These are phyloP conservation scores for Eleutherodactylus coqui DNA, from an alignment of 2,797 vertebrate genomes.

Conservation along the genomic window DNA sequence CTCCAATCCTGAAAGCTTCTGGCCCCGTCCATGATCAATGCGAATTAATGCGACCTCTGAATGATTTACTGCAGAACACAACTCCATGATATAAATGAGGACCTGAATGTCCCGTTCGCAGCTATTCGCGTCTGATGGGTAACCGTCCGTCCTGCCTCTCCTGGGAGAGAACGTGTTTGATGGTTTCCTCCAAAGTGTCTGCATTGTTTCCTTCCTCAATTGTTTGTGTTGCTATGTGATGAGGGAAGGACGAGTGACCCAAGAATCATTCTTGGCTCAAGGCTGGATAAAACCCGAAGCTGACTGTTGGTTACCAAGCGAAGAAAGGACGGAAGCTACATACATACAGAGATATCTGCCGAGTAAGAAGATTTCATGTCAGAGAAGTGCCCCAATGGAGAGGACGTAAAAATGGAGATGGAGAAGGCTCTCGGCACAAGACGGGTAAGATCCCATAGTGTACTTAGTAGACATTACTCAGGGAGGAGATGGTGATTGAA, in stretches of 20 bases:
- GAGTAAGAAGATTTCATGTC: not conserved
- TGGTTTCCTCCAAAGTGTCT: not conserved
- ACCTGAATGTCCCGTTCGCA: not conserved
- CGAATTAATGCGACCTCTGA: no score
- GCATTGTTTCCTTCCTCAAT: conserved; percentile 16
- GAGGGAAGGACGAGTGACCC: conserved; percentile 18
- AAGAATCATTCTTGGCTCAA: conserved; percentile 29
- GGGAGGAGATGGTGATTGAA: not conserved
- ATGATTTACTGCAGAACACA: not conserved
- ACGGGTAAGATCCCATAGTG: not conserved
- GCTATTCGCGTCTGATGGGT: not conserved
- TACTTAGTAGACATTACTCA: not conserved
- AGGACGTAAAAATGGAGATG: not conserved
- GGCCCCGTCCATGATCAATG: not conserved
- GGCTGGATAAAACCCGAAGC: conserved; percentile 16
- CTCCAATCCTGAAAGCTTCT: not conserved
- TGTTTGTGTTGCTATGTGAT: conserved; percentile 63
- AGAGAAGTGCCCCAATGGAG: not conserved
- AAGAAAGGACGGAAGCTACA: not conserved
- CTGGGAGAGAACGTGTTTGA: conserved; percentile 5
- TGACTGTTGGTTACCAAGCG: conserved; percentile 54
- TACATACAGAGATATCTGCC: not conserved
- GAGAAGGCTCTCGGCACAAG: not conserved
- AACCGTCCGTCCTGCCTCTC: not conserved
- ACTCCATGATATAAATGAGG: not conserved